These are phyloP conservation scores for Perdita meconis DNA, from an alignment of 2,888 invertebrate genomes.

Conservation along the genomic window DNA sequence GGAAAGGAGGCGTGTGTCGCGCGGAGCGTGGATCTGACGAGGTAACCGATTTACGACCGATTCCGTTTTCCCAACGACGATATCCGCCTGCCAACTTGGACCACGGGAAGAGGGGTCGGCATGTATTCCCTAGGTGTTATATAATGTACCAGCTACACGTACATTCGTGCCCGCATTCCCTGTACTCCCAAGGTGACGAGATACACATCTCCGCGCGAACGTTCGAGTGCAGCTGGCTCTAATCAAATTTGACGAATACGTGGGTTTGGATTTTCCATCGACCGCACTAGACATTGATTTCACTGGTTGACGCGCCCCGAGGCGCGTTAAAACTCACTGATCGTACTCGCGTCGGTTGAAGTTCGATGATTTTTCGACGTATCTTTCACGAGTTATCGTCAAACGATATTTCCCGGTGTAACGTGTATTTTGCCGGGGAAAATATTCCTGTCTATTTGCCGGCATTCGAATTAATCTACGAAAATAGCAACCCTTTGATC, in stretches of 20 bases:
- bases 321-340: background rate
- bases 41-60: slow-evolving; percentile 62
- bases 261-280: slow-evolving; percentile 42
- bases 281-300: slow-evolving; percentile 50
- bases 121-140: slow-evolving; percentile 30
- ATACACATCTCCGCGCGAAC: slow-evolving; percentile 4
- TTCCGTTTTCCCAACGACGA: slow-evolving; percentile 40
- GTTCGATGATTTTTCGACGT: too few relatives aligned
- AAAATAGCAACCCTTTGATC: too few relatives aligned
- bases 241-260: slow-evolving; percentile 58
- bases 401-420: too few relatives aligned
- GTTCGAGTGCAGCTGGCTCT: slow-evolving; percentile 9
- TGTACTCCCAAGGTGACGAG: slow-evolving; percentile 13
- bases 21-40: slow-evolving; percentile 43
- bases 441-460: too few relatives aligned
- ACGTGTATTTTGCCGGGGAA: too few relatives aligned
- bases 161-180: slow-evolving; percentile 2
- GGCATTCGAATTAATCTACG: too few relatives aligned
- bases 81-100: background rate
- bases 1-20: background rate
- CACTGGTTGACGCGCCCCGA: background rate
- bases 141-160: slow-evolving; percentile 25
- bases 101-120: slow-evolving; percentile 9
- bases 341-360: too few relatives aligned
- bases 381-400: too few relatives aligned